Base-by-base conservation (phyloP, 2,797 vertebrate species). In the Cynodonichthys magdalenae region DNA sequence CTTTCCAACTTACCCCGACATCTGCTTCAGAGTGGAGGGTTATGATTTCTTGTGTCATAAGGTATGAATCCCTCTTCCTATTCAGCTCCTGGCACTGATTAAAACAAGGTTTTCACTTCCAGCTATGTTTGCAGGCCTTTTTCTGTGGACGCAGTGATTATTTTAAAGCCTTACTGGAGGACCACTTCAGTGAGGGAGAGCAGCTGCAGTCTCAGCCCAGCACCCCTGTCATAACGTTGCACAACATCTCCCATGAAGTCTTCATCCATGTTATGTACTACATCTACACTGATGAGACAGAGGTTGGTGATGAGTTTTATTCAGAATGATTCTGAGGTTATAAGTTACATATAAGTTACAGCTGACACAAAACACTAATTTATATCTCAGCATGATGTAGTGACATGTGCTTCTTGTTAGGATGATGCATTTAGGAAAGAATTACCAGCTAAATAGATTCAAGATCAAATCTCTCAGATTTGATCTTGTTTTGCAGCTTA, bases 61-160 rank as follows among this genome's bases (percentile, higher is more conserved):
- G 94, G 97, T 96, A 74, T 1, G 46, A 59, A 6, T 1, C 18
- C 20, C 48, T 55, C 6, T 28, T 2, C 24, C n/a, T 15, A 5
- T 12, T 6, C 5, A n/a, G 0, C 9, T 42, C 12, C 14, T 48
- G 34, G 34, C 17, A 11, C 31, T 63, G 3, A 19, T 18, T 18
- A 55, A 0, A 58, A 27, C 50, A 2, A 15, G 18, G 52, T 15
- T 53, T 41, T 63, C 1, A 15, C 6, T 34, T 15, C 61, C 17
- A 68, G 44, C 24, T 84, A 8, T 81, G 11, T 80, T 54, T 60
- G 15, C 85, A 99, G 97, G 96, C 93, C 0, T 99, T 99, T 91
- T 98, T 98, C 92, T 96, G 96, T 52, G 95, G 97, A 55, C 95
- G 96, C 28, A 99, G 97, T 56, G 97, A 99, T 90, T 99, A 98